phyloP scores from a whole-genome alignment of 2,797 vertebrate genomes.

The Muraenolepis orangiensis region DNA sequence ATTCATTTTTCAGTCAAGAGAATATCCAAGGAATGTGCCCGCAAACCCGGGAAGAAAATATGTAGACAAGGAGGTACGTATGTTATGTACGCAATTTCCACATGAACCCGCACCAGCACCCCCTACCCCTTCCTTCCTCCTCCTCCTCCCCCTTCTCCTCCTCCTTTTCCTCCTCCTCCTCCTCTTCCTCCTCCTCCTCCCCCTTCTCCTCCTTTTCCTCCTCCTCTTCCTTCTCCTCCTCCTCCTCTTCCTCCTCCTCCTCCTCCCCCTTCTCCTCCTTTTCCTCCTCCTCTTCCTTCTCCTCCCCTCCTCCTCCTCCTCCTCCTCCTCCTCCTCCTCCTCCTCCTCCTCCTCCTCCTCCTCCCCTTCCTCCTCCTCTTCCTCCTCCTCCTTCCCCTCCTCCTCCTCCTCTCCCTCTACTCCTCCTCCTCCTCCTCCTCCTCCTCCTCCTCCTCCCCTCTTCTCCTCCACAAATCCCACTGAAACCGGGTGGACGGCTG shows the following conservation, averaged over 20 bases:
- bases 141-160: conserved; percentile 21
- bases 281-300: conserved; percentile 22
- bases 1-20: conserved; percentile 99
- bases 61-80: conserved; percentile 99
- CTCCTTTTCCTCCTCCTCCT: conserved; percentile 34
- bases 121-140: conserved; percentile 30
- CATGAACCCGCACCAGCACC: too few relatives aligned
- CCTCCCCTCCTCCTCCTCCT: too few relatives aligned
- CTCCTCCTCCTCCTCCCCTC: conserved; percentile 25
- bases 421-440: conserved; percentile 30
- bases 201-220: too few relatives aligned
- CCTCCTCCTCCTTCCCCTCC: conserved; percentile 23
- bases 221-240: conserved; percentile 29
- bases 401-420: conserved; percentile 12
- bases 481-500: background rate
- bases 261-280: conserved; percentile 32
- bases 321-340: conserved; percentile 28
- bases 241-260: conserved; percentile 22
- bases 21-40: conserved; percentile 99
- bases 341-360: conserved; percentile 24
- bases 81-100: conserved; percentile 77
- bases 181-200: conserved; percentile 26
- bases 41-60: conserved; percentile 99
- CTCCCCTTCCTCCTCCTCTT: conserved; percentile 31
- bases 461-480: background rate